These are phyloP conservation scores for Eubasilissa regina DNA, from an alignment of 1,140 invertebrate species.

Conservation along the genomic window DNA sequence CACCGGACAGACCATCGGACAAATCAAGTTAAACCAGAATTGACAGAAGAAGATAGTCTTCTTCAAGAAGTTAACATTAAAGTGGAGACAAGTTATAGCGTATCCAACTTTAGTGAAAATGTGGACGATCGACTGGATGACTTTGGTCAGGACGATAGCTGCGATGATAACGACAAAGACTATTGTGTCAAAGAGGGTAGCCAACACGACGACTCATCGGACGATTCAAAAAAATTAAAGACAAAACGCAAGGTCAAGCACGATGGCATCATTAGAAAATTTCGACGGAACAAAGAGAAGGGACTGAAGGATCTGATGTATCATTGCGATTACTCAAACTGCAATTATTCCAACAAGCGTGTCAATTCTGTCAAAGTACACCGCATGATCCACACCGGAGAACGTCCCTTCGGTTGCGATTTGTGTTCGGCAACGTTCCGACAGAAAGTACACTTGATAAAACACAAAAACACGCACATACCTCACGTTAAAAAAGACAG, in stretches of 20 bases:
- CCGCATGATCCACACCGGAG: slow-evolving; percentile 28
- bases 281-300: slow-evolving; percentile 5
- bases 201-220: background rate
- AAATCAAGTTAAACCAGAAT: background rate
- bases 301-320: slow-evolving; percentile 1
- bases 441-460: slow-evolving; percentile 22
- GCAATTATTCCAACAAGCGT: slow-evolving; percentile 5
- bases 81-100: background rate
- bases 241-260: background rate
- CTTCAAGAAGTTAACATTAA: slow-evolving; percentile 8
- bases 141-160: background rate
- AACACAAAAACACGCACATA: slow-evolving; percentile 18
- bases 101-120: background rate
- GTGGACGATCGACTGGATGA: background rate
- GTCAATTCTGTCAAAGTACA: slow-evolving; percentile 31
- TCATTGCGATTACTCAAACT: slow-evolving; percentile 8
- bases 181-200: background rate
- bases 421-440: slow-evolving; percentile 26
- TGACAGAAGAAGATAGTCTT: background rate
- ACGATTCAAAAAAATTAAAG: slow-evolving; percentile 1
- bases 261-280: background rate
- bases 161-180: background rate
- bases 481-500: background rate
- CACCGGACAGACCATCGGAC: background rate
- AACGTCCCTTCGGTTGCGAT: slow-evolving; percentile 15